Conservation (phyloP, 2,113 vertebrate species). For the Poeciliopsis prolifica region DNA sequence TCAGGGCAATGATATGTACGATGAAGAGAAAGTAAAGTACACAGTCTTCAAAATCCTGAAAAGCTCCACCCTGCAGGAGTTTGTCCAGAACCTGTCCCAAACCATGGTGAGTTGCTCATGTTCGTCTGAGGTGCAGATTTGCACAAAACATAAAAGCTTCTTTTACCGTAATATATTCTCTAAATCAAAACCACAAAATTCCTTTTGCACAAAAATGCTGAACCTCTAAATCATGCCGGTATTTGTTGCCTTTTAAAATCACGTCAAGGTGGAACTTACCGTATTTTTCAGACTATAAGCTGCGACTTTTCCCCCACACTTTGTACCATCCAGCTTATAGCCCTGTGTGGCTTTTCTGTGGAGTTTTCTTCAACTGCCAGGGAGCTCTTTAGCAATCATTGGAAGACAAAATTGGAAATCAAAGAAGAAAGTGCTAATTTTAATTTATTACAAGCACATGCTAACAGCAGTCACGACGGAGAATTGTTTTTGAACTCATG, state of each 20-base stretch:
- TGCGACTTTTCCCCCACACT: too few relatives aligned
- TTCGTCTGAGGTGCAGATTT: neutral
- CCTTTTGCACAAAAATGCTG: neutral
- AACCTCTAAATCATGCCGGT: neutral
- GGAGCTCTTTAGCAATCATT: too few relatives aligned
- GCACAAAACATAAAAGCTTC: neutral
- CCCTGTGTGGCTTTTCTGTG: too few relatives aligned
- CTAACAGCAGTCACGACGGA: too few relatives aligned
- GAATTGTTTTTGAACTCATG: too few relatives aligned
- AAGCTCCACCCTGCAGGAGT: constrained; percentile 95
- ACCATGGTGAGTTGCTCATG: constrained; percentile 88
- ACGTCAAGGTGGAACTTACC: neutral
- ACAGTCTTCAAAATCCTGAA: constrained; percentile 99
- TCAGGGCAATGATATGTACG: constrained; percentile 99
- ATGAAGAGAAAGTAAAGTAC: constrained; percentile 99
- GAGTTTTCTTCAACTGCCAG: too few relatives aligned
- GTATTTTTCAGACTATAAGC: too few relatives aligned
- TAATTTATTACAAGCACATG: too few relatives aligned
- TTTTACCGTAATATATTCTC: neutral
- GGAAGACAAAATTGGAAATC: too few relatives aligned
- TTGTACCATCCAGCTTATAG: too few relatives aligned
- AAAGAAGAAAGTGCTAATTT: too few relatives aligned
- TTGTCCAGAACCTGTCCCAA: constrained; percentile 98
- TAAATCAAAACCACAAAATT: neutral
- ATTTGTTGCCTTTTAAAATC: neutral